Percentiles rank a stretch among this genome's conserved stretches.
Evolutionary conservation across 2,888 invertebrate species (phyloP).

Genomic region (Carabus problematicus): DNA sequence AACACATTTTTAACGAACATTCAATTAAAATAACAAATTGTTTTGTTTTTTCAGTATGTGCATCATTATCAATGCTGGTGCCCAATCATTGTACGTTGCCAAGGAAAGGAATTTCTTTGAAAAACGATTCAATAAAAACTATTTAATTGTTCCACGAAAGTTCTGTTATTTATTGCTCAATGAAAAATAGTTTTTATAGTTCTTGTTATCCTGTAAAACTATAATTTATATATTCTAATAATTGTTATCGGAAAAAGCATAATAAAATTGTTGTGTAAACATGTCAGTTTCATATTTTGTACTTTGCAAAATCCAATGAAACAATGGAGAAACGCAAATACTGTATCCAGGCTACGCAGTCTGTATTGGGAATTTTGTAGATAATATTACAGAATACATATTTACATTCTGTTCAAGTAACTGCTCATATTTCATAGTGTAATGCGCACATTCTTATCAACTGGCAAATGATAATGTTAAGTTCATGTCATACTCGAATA

Average conservation of each 20-base stretch:
- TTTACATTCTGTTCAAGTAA: background rate
- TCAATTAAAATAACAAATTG: slow-evolving; percentile 1
- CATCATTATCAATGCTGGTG: slow-evolving; percentile 20
- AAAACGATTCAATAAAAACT: slow-evolving; percentile 1
- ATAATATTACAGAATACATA: slow-evolving; percentile 1
- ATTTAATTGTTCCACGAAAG: background rate
- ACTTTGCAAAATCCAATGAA: background rate
- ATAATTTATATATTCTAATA: background rate
- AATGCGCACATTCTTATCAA: background rate
- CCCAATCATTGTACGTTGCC: slow-evolving; percentile 15
- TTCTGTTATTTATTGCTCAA: background rate
- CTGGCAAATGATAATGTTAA: slow-evolving; percentile 1
- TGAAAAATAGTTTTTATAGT: background rate
- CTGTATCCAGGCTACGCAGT: background rate
- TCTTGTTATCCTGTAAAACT: background rate
- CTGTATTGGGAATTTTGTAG: background rate
- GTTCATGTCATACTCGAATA: too few relatives aligned
- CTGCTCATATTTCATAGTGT: background rate
- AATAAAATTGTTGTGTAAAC: background rate
- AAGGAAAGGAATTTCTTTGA: slow-evolving; percentile 11
- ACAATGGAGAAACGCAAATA: background rate
- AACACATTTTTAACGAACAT: background rate
- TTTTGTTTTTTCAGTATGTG: slow-evolving; percentile 26
- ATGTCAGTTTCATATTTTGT: background rate
- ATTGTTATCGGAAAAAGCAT: background rate